A percentile compares a stretch with the other conserved stretches of the same genome.
Conservation (phyloP, 1,140 invertebrate genomes). For the Drosophila busckii region DNA sequence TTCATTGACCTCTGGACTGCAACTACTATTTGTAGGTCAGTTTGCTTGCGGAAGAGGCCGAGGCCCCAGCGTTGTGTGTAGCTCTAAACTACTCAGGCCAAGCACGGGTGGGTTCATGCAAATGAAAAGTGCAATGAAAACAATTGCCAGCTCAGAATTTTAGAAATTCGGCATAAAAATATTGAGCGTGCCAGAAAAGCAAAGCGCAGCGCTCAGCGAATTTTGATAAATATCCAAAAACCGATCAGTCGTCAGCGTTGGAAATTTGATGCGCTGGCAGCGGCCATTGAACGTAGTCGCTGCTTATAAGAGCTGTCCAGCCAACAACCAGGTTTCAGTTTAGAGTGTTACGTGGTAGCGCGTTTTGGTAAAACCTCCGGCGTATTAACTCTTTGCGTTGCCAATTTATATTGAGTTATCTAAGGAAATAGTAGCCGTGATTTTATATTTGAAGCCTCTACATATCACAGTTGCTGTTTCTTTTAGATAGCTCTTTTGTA, state of each 20-base stretch:
- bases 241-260: conserved; percentile 29
- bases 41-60: conserved; percentile 55
- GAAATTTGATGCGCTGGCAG: conserved; percentile 70
- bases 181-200: conserved; percentile 59
- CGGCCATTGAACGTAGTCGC: conserved; percentile 58
- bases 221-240: conserved; percentile 44
- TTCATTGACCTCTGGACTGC: conserved; percentile 48
- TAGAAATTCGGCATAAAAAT: conserved; percentile 71
- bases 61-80: conserved; percentile 11
- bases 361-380: conserved; percentile 13
- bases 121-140: conserved; percentile 45
- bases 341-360: conserved; percentile 26
- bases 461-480: conserved; percentile 79
- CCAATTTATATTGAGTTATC: conserved; percentile 78
- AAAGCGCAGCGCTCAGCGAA: conserved; percentile 50
- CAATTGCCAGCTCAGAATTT: conserved; percentile 37
- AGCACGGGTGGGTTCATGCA: conserved; percentile 31
- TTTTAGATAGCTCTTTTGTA: conserved; percentile 79
- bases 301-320: conserved; percentile 62
- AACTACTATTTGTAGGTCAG: conserved; percentile 58
- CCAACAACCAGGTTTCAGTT: conserved; percentile 62
- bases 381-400: conserved; percentile 2
- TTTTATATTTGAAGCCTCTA: conserved; percentile 50
- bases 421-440: conserved; percentile 79
- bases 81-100: conserved; percentile 20